Evolutionary conservation across 2,113 vertebrate genomes (phyloP), one percentile per base, ranked within the genome.

Genomic region (Gallinago undulata): DNA sequence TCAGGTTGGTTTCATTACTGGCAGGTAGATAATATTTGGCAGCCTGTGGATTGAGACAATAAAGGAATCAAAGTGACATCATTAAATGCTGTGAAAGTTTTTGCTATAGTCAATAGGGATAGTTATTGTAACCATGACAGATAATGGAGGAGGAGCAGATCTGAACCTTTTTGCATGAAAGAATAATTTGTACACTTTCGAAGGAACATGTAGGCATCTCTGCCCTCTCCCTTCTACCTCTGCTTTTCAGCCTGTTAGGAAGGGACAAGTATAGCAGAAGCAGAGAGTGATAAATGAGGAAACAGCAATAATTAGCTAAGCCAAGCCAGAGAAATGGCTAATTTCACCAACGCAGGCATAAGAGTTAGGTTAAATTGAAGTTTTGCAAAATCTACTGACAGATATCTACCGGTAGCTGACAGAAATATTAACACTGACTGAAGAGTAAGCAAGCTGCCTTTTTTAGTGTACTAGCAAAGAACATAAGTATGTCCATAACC

Each of bases 1-100:
- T 94, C 39, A 83, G 39, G 66, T 85, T 94, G 50, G 72, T 88
- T 95, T 95, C 88, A 87, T 18, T 78, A 73, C 63, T 93, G 59
- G 43, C 86, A 81, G 63, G 79, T 57, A 76, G 67, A 53, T 83
- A 96, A 88, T 76, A 92, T 95, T 87, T 95, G 69, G 69, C 63
- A 94, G 25, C 25, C 77, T 64, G 76, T 30, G 24, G 56, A 80
- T 33, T 56, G 39, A 96, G 56, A 75, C n/a, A 43, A 48, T 81
- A 79, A 87, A 95, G 57, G 41, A 93, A 79, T 64, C n/a, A 78
- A 89, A 77, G 50, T 93, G 66, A 84, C 59, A 89, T 62, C 75
- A 89, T 59, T 56, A 91, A 76, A 90, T 66, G 57, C 31, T 16
- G 14, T 48, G 64, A 53, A 92, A 92, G n/a, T 48, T 95, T 92